phyloP scores from a whole-genome alignment of 2,888 invertebrate species.

The Saturnia japonica region DNA sequence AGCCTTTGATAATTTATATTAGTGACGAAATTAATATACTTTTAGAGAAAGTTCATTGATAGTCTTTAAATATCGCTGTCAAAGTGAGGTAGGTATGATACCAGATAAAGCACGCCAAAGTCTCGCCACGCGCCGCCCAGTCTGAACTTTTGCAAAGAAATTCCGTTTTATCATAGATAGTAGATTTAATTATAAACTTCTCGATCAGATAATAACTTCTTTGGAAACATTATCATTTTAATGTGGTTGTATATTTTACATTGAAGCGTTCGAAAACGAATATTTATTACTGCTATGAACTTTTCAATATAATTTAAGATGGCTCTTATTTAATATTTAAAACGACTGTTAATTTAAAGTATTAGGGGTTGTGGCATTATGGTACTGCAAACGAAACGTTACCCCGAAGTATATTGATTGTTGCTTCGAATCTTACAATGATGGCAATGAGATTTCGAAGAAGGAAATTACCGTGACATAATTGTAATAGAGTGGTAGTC shows the following conservation, averaged over 20 bases:
- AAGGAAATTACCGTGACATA: background rate
- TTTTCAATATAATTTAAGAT: background rate
- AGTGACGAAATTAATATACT: background rate
- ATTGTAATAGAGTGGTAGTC: background rate
- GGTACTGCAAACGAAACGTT: background rate
- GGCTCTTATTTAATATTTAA: background rate
- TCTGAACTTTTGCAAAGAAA: constrained; percentile 28
- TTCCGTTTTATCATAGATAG: constrained; percentile 27
- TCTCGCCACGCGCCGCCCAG: constrained; percentile 20
- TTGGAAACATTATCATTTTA: constrained; percentile 1
- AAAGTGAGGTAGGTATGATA: background rate
- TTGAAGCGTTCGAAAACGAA: background rate
- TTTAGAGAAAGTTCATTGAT: constrained; percentile 1
- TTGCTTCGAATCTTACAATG: too few species aligned
- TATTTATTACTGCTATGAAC: background rate
- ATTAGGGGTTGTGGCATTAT: too few species aligned
- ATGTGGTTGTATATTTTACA: background rate
- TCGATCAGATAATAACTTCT: constrained; percentile 2
- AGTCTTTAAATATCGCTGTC: constrained; percentile 1
- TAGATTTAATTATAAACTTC: constrained; percentile 26
- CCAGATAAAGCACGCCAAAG: constrained; percentile 26
- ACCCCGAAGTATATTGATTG: too few species aligned
- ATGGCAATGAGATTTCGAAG: too few species aligned
- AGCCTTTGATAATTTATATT: background rate
- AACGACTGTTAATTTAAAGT: background rate